These are phyloP conservation scores for Ashinkailepas kermadecensis DNA, from an alignment of 2,888 invertebrate species.

Conservation along the genomic window DNA sequence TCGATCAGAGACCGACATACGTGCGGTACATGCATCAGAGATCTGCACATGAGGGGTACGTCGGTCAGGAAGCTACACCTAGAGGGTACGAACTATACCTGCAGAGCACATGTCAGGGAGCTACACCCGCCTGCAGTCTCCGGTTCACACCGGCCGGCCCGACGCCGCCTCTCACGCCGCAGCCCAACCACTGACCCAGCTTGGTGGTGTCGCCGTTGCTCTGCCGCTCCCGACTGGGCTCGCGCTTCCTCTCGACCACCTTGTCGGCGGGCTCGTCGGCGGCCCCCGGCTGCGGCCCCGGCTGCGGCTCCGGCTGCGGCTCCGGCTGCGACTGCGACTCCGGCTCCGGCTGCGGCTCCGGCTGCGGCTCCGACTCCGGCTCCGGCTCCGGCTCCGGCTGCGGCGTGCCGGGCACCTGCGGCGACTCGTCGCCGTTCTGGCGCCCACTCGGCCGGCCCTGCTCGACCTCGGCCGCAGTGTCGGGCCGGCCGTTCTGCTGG, in stretches of 20 bases:
- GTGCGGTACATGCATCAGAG: too few relatives aligned
- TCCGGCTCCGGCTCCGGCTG: constrained; percentile 29
- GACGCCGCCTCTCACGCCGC: too few relatives aligned
- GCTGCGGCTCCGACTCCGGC: neutral
- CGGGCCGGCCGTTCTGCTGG: neutral
- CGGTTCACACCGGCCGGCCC: too few relatives aligned
- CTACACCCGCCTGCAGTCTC: too few relatives aligned
- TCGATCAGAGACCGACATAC: too few relatives aligned
- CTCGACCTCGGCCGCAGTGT: neutral
- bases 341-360: constrained; percentile 16
- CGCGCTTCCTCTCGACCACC: neutral
- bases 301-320: neutral
- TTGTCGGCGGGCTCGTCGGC: neutral
- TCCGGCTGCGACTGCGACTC: neutral
- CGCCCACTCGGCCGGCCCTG: neutral
- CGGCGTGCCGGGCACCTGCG: neutral
- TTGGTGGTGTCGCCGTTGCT: neutral
- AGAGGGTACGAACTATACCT: too few relatives aligned
- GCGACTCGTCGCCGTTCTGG: constrained; percentile 25
- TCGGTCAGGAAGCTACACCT: too few relatives aligned
- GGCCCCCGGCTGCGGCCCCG: neutral
- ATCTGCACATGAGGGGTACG: too few relatives aligned
- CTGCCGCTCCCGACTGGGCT: neutral
- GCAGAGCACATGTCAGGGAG: too few relatives aligned
- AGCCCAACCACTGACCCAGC: neutral